Evolutionary conservation across 2,113 vertebrate genomes (phyloP).

Genomic region (Mastomys natalensis): DNA sequence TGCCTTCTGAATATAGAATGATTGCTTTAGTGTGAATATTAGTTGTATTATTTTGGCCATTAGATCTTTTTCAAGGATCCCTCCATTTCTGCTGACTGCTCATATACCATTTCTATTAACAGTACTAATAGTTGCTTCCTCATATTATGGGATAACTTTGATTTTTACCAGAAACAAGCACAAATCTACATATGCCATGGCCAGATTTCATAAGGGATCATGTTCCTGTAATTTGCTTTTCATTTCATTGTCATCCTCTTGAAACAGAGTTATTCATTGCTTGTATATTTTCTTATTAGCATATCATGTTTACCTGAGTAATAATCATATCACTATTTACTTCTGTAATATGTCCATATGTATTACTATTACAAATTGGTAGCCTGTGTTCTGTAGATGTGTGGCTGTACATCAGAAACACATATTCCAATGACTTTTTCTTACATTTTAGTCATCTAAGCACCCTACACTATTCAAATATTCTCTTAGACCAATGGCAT

Average conservation of each 20-base stretch:
- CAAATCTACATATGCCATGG: neutral
- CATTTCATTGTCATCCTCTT: slow-evolving; percentile 11
- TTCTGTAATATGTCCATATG: neutral
- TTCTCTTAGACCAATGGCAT: neutral
- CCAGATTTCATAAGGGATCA: neutral
- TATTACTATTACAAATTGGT: neutral
- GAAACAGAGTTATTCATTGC: neutral
- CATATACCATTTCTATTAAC: neutral
- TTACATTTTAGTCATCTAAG: neutral
- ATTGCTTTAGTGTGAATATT: neutral
- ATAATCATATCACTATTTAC: neutral
- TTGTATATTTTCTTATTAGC: slow-evolving; percentile 11
- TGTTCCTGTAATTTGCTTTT: slow-evolving; percentile 30
- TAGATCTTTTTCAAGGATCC: neutral
- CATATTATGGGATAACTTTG: neutral
- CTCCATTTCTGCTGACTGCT: neutral
- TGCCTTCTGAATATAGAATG: neutral
- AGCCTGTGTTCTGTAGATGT: neutral
- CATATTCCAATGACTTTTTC: neutral
- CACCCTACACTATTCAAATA: neutral
- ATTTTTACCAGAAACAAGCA: neutral
- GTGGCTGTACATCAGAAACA: neutral
- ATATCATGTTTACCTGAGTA: neutral
- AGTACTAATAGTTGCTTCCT: neutral
- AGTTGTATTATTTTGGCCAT: slow-evolving; percentile 2